Percentiles rank a stretch among this genome's conserved stretches.
Conservation (phyloP, 2,888 invertebrate genomes). For the Abrostola tripartita region DNA sequence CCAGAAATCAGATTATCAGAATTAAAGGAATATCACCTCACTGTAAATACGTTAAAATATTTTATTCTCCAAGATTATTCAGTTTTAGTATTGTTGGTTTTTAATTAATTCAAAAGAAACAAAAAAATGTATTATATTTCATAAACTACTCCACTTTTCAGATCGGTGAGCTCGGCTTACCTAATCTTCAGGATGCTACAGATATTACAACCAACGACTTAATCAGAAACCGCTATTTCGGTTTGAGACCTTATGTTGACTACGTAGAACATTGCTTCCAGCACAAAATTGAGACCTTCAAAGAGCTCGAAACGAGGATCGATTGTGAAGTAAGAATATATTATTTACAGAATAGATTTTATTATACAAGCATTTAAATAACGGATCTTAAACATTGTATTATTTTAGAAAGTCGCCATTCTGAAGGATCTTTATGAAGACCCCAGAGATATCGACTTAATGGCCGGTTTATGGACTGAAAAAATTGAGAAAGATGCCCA, state of each 20-base stretch:
- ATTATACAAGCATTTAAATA: not conserved
- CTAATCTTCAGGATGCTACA: conserved; percentile 4
- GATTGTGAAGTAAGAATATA: not conserved
- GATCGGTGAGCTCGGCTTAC: conserved; percentile 14
- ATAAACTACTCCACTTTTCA: not conserved
- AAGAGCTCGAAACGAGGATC: conserved; percentile 8
- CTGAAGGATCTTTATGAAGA: not conserved
- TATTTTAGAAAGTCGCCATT: not conserved
- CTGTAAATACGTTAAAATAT: no score
- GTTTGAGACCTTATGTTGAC: conserved; percentile 17
- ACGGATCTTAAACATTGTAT: not conserved
- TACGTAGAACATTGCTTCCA: conserved; percentile 13
- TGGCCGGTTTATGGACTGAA: conserved; percentile 8
- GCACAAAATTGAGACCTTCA: conserved; percentile 8
- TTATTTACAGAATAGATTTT: not conserved
- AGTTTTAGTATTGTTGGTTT: no score
- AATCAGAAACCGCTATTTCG: conserved; percentile 18
- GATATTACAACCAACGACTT: conserved; percentile 23
- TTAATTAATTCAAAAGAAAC: no score
- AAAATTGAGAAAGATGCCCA: not conserved
- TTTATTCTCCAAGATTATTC: no score
- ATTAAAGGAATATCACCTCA: no score
- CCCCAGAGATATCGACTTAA: conserved; percentile 4
- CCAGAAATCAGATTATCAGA: no score
- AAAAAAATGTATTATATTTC: no score